These are phyloP conservation scores for Rhodophaea formosa DNA, from an alignment of 2,888 invertebrate species.

Conservation along the genomic window DNA sequence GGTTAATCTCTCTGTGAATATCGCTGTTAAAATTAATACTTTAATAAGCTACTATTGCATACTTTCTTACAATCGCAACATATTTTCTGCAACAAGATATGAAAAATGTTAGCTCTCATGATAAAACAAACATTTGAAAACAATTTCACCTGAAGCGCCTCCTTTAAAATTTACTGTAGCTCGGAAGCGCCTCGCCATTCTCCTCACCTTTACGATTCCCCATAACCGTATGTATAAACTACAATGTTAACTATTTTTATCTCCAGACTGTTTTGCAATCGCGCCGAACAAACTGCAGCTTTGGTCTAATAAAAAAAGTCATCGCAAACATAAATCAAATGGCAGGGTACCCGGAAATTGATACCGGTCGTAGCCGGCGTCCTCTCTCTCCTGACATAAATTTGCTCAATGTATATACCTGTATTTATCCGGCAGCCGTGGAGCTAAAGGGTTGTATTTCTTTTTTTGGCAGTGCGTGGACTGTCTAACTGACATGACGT, in stretches of 20 bases:
- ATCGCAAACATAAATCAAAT: constrained; percentile 68
- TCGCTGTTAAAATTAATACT: too few species aligned
- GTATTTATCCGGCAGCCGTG: constrained; percentile 10
- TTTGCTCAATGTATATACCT: constrained; percentile 23
- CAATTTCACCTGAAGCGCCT: constrained; percentile 1
- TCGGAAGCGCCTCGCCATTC: constrained; percentile 3
- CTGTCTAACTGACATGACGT: background rate
- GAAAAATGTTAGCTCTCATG: background rate
- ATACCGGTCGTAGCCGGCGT: constrained; percentile 57
- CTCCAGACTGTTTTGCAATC: constrained; percentile 22
- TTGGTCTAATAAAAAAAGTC: constrained; percentile 45
- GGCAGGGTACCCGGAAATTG: constrained; percentile 67
- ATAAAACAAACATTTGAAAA: constrained; percentile 1
- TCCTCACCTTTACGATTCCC: constrained; percentile 25
- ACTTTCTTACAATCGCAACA: too few species aligned
- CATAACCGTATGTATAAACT: constrained; percentile 21
- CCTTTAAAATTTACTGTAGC: constrained; percentile 9
- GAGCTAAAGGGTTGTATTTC: constrained; percentile 12
- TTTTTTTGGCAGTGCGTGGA: constrained; percentile 2
- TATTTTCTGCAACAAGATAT: too few species aligned
- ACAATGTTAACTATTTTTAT: constrained; percentile 27
- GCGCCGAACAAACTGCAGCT: constrained; percentile 28
- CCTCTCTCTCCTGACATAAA: constrained; percentile 41
- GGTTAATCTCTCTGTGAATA: too few species aligned
- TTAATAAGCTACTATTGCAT: too few species aligned